phyloP scores from a whole-genome alignment of 2,113 vertebrate genomes.

The Nymphicus hollandicus region DNA sequence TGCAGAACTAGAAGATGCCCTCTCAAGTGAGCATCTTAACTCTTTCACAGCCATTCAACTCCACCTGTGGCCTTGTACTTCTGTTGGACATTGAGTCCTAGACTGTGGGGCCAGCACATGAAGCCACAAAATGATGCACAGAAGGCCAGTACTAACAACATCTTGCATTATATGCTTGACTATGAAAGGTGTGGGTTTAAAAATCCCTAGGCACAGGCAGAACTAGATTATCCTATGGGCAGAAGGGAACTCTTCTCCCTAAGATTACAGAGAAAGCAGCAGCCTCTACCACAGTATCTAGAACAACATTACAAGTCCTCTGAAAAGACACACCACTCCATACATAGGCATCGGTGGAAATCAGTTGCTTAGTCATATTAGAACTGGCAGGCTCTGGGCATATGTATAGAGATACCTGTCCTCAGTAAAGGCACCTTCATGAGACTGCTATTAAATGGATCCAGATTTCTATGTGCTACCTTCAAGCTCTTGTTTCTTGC shows the following conservation, averaged over 20 bases:
- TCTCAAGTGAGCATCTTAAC: background rate
- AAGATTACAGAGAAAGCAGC: background rate
- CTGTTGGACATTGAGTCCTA: background rate
- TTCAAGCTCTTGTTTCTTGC: background rate
- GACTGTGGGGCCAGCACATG: background rate
- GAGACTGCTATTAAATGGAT: background rate
- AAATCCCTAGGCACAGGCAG: background rate
- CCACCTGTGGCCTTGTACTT: background rate
- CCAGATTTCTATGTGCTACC: background rate
- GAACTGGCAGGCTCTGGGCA: rapidly evolving
- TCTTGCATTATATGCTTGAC: background rate
- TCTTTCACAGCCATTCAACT: background rate
- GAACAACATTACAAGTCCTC: background rate
- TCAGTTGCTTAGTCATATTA: background rate
- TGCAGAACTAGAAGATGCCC: background rate
- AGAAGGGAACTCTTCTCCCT: background rate
- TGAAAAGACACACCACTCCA: background rate
- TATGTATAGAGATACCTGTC: background rate
- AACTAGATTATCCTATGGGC: background rate
- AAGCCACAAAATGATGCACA: background rate
- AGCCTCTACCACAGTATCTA: rapidly evolving
- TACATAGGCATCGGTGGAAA: background rate
- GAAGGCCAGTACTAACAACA: background rate
- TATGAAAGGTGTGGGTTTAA: background rate
- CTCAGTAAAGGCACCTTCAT: background rate